Conservation (phyloP, 2,113 vertebrate species). For the Malurus elegans region DNA sequence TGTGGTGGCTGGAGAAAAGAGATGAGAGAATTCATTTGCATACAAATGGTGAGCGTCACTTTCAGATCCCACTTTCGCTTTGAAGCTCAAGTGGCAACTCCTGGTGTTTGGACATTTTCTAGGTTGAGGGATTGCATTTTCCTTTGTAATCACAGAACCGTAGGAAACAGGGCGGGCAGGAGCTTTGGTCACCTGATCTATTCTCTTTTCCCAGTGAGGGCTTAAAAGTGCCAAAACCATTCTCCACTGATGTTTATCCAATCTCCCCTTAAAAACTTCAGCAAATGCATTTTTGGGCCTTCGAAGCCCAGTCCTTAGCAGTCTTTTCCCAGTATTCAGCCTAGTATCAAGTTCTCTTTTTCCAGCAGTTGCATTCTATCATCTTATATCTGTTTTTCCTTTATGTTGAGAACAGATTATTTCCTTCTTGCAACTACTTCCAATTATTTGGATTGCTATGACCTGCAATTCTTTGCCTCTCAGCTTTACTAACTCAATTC, state of each 20-base stretch:
- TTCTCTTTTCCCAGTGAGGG: background rate
- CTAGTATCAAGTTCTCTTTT: background rate
- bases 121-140: background rate
- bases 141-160: background rate
- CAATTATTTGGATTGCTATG: background rate
- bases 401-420: background rate
- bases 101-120: background rate
- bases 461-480: background rate
- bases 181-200: background rate
- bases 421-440: background rate
- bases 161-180: background rate
- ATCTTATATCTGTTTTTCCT: background rate
- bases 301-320: background rate
- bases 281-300: background rate
- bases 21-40: background rate
- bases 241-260: background rate
- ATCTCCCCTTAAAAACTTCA: background rate
- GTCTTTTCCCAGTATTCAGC: background rate
- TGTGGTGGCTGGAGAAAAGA: background rate
- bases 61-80: background rate
- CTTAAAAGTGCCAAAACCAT: background rate
- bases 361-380: background rate
- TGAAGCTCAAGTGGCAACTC: constrained; percentile 31
- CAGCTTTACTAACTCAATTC: background rate
- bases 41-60: background rate